These are phyloP conservation scores for Troides helena DNA, from an alignment of 2,888 invertebrate species.

Conservation along the genomic window DNA sequence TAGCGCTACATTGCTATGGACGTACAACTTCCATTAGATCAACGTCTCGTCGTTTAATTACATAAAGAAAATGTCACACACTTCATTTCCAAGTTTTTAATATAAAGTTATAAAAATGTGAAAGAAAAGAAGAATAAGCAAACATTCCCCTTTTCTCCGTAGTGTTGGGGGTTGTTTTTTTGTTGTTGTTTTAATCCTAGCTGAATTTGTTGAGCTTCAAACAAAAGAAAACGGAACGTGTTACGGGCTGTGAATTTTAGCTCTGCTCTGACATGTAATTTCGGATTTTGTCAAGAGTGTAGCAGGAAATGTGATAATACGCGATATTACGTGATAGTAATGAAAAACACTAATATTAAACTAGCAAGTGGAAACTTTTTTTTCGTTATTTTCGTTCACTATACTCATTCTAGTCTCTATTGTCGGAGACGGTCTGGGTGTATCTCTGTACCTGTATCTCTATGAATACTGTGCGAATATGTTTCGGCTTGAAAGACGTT, in stretches of 20 bases:
- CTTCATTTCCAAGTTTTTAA: slow-evolving; percentile 3
- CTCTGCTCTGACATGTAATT: background rate
- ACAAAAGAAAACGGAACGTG: slow-evolving; percentile 4
- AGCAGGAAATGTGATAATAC: background rate
- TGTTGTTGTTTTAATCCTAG: slow-evolving; percentile 5
- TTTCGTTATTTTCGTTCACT: too few species aligned
- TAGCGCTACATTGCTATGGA: too few species aligned
- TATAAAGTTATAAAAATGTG: slow-evolving; percentile 2
- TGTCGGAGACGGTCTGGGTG: too few species aligned
- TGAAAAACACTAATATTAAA: too few species aligned
- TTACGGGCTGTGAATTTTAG: background rate
- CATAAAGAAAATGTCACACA: background rate
- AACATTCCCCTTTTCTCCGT: slow-evolving; percentile 9
- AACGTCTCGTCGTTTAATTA: too few species aligned
- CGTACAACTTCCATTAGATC: too few species aligned
- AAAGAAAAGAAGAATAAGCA: background rate
- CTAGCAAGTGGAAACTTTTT: too few species aligned
- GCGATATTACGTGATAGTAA: background rate
- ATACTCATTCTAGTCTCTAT: too few species aligned
- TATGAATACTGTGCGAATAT: too few species aligned
- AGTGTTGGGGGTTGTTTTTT: background rate
- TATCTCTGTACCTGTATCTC: too few species aligned
- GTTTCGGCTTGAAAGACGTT: too few species aligned
- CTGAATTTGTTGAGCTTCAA: slow-evolving; percentile 5
- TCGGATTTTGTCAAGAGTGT: background rate